Percentiles rank a stretch among this genome's conserved stretches.
These are phyloP conservation scores for Sebastes cheni DNA, from an alignment of 2,797 vertebrate species.

Conservation along the genomic window DNA sequence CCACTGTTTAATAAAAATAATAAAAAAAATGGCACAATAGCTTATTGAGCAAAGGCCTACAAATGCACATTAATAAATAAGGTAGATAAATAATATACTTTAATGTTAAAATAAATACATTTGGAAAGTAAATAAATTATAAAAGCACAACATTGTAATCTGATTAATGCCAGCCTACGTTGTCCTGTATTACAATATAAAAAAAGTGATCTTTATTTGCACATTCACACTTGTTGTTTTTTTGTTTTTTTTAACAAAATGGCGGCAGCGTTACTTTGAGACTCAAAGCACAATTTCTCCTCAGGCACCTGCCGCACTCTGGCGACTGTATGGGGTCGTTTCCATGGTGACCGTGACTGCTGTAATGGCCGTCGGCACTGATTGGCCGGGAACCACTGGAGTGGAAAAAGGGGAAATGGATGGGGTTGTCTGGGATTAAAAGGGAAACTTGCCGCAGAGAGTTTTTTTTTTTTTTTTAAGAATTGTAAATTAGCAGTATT, in stretches of 20 bases:
- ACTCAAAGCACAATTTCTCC: conserved; percentile 75
- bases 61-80: conserved; percentile 74
- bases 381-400: conserved; percentile 59
- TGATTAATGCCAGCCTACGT: conserved; percentile 72
- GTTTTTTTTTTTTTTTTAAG: conserved; percentile 23
- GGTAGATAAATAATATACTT: conserved; percentile 66
- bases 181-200: conserved; percentile 75
- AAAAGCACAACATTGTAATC: conserved; percentile 70
- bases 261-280: conserved; percentile 77
- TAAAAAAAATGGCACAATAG: conserved; percentile 70
- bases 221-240: conserved; percentile 68
- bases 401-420: conserved; percentile 44
- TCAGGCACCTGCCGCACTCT: conserved; percentile 78
- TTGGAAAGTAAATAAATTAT: conserved; percentile 63
- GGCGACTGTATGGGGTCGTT: conserved; percentile 73
- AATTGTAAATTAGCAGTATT: conserved; percentile 60
- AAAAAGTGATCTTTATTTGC: conserved; percentile 76
- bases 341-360: conserved; percentile 66
- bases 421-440: conserved; percentile 53
- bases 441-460: conserved; percentile 47
- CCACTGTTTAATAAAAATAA: conserved; percentile 45
- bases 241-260: conserved; percentile 69
- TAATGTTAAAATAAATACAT: conserved; percentile 67
- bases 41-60: conserved; percentile 75
- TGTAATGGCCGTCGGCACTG: conserved; percentile 65